Percentiles rank a stretch among this genome's conserved stretches.
These are phyloP conservation scores for Dryomyza anilis DNA, from an alignment of 2,888 invertebrate species.

Conservation along the genomic window DNA sequence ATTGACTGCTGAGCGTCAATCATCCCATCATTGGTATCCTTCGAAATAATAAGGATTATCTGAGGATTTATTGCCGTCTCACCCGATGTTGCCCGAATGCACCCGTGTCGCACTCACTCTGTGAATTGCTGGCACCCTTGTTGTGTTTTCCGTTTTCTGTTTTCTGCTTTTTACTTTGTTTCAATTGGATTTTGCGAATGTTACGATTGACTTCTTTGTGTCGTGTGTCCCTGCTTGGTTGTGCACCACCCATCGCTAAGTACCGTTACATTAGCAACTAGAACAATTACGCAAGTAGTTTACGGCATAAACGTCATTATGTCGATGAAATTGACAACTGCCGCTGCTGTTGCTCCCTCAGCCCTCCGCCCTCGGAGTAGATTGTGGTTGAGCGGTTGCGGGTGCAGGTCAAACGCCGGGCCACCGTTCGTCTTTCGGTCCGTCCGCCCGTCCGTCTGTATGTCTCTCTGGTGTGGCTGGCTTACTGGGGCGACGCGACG, in stretches of 20 bases:
- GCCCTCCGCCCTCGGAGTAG: conserved; percentile 6
- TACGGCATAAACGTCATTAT: conserved; percentile 18
- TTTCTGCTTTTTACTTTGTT: conserved; percentile 9
- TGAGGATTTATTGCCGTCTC: conserved; percentile 17
- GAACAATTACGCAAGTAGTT: conserved; percentile 22
- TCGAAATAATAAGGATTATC: conserved; percentile 21
- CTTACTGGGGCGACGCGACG: background rate
- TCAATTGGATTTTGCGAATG: conserved; percentile 13
- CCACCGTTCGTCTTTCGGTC: too few species aligned
- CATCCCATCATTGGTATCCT: conserved; percentile 19
- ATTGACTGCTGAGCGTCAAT: conserved; percentile 4
- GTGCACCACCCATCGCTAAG: conserved; percentile 21
- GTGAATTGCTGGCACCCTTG: background rate
- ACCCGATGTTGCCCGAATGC: background rate
- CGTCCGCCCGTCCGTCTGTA: too few species aligned
- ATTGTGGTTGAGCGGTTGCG: conserved; percentile 7
- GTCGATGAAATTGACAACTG: background rate
- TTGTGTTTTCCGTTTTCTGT: background rate
- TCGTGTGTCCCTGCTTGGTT: background rate
- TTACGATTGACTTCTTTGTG: background rate
- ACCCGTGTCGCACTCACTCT: background rate
- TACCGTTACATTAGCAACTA: conserved; percentile 21
- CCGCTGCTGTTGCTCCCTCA: too few species aligned
- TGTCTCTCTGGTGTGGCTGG: background rate
- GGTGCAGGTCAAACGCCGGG: background rate